These are phyloP conservation scores for Coecobrya sp. DNA, from an alignment of 2,888 invertebrate genomes.

Conservation along the genomic window DNA sequence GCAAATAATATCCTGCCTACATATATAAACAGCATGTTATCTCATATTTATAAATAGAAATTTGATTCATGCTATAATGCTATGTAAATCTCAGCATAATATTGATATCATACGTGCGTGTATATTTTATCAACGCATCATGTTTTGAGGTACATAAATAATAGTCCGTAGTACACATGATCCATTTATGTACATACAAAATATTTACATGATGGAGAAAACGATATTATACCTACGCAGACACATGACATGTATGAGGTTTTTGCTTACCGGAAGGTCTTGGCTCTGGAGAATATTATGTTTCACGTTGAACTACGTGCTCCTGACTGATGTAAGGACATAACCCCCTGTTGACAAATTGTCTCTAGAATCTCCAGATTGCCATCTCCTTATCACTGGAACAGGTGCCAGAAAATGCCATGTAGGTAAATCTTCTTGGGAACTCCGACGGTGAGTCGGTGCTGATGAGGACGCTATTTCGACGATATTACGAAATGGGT, in stretches of 20 bases:
- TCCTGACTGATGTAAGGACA: background rate
- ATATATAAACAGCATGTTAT: background rate
- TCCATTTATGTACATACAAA: too few species aligned
- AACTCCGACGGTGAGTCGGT: conserved; percentile 23
- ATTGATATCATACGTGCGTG: too few species aligned
- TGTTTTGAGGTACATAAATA: too few species aligned
- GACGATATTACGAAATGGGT: background rate
- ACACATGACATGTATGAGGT: background rate
- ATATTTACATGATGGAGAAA: background rate
- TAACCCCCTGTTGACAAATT: conserved; percentile 39
- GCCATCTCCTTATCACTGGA: conserved; percentile 7
- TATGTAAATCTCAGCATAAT: too few species aligned
- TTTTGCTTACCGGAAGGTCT: conserved; percentile 45
- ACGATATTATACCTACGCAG: background rate
- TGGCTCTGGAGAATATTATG: conserved; percentile 20
- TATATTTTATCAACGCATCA: too few species aligned
- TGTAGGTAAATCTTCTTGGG: background rate
- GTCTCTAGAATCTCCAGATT: conserved; percentile 41
- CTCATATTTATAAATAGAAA: too few species aligned
- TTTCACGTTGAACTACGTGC: conserved; percentile 29
- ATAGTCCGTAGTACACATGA: too few species aligned
- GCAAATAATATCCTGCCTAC: background rate
- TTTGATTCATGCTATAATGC: too few species aligned
- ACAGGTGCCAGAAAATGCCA: background rate
- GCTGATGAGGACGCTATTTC: conserved; percentile 1